These are phyloP conservation scores for Cyaniris semiargus DNA, from an alignment of 2,888 invertebrate species.

Conservation along the genomic window DNA sequence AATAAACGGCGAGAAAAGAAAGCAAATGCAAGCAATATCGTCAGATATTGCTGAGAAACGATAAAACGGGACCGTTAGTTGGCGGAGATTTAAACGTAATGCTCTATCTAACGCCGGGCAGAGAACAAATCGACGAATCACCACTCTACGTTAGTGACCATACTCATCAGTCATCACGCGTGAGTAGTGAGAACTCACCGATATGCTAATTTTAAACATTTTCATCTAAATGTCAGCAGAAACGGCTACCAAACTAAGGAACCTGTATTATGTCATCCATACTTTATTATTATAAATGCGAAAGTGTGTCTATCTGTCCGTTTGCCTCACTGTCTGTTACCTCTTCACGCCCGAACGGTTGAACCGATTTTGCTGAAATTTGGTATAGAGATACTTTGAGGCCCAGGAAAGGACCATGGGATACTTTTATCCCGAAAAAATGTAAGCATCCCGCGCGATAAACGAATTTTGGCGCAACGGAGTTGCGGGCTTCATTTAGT, in stretches of 20 bases:
- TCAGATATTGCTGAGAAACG: constrained; percentile 10
- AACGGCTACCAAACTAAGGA: not conserved
- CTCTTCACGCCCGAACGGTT: too few species aligned
- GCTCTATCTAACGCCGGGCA: constrained; percentile 13
- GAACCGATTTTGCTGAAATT: too few species aligned
- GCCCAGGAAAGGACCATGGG: too few species aligned
- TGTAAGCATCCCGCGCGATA: too few species aligned
- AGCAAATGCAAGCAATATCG: constrained; percentile 24
- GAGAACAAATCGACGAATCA: constrained; percentile 17
- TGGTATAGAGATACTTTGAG: too few species aligned
- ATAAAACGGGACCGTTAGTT: constrained; percentile 27
- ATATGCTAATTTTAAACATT: not conserved
- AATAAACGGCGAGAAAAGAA: constrained; percentile 26
- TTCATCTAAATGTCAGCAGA: not conserved
- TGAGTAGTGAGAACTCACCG: not conserved
- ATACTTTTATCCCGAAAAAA: too few species aligned
- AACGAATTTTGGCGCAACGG: too few species aligned
- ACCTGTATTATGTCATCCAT: too few species aligned
- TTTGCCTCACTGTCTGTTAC: too few species aligned
- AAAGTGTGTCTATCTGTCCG: too few species aligned
- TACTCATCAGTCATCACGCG: not conserved
- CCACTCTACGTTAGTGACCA: not conserved
- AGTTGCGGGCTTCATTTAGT: too few species aligned
- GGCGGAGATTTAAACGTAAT: constrained; percentile 29
- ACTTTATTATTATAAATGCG: too few species aligned